phyloP scores from a whole-genome alignment of 1,140 invertebrate species.

The Physella acuta region DNA sequence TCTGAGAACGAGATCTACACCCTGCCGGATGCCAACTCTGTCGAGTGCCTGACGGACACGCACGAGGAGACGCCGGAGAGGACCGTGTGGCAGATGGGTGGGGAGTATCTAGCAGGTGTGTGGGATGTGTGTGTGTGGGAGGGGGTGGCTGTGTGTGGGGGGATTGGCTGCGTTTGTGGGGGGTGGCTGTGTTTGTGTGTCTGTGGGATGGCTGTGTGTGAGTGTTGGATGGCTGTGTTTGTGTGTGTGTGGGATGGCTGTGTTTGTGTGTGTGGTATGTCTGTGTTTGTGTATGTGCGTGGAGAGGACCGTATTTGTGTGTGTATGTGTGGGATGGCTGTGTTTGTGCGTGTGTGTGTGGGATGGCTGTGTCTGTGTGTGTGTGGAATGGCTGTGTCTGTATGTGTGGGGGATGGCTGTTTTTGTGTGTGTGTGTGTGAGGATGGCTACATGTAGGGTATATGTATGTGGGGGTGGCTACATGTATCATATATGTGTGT shows the following conservation, averaged over 20 bases:
- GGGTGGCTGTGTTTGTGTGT: not conserved
- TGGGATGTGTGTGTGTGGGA: no score
- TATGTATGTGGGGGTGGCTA: no score
- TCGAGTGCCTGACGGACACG: not conserved
- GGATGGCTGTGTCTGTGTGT: not conserved
- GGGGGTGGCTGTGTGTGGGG: no score
- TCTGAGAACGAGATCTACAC: conserved; percentile 1
- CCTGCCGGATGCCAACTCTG: no score
- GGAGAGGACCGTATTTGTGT: not conserved
- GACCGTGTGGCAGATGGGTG: not conserved
- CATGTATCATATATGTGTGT: no score
- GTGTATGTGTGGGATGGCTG: not conserved
- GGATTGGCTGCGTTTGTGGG: not conserved
- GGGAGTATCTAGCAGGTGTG: not conserved
- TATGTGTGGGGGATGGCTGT: not conserved
- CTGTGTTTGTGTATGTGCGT: not conserved
- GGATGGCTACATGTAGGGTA: not conserved
- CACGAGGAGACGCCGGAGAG: not conserved
- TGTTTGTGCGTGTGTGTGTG: not conserved
- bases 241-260: not conserved
- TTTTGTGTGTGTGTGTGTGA: not conserved
- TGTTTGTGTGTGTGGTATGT: not conserved
- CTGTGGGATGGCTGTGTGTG: not conserved
- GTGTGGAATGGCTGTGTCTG: not conserved
- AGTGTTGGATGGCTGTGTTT: not conserved